phyloP scores from a whole-genome alignment of 2,797 vertebrate species.

The Octomys mimax region DNA sequence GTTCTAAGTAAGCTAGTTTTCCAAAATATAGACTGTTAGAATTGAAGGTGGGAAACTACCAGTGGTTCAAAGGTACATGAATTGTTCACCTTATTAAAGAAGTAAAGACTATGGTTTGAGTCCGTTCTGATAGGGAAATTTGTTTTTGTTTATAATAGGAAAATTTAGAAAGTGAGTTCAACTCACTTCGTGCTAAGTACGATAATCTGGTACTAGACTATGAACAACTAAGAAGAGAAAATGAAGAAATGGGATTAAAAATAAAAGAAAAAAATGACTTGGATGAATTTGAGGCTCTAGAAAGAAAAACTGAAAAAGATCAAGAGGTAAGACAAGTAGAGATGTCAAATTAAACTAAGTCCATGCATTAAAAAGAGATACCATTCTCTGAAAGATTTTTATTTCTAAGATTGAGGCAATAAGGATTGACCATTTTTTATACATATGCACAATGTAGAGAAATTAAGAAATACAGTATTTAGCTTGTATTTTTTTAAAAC shows the following conservation, averaged over 20 bases:
- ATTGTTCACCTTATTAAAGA: constrained; percentile 17
- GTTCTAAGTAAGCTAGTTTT: constrained; percentile 44
- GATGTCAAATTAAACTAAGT: constrained; percentile 51
- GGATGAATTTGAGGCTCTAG: constrained; percentile 94
- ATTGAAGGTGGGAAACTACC: background rate
- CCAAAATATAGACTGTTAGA: background rate
- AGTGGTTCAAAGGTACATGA: constrained; percentile 21
- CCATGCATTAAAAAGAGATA: background rate
- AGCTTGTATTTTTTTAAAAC: constrained; percentile 31
- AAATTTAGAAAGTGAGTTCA: constrained; percentile 85
- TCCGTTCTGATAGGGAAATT: background rate
- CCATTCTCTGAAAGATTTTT: background rate
- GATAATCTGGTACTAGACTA: constrained; percentile 87
- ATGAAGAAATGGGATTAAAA: constrained; percentile 86
- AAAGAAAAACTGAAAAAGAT: constrained; percentile 91
- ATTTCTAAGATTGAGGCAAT: background rate
- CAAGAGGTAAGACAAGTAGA: constrained; percentile 91
- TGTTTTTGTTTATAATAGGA: constrained; percentile 81
- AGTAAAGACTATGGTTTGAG: constrained; percentile 1
- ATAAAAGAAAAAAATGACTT: constrained; percentile 91
- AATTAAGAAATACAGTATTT: constrained; percentile 10
- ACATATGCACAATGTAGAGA: background rate
- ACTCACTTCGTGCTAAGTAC: constrained; percentile 80
- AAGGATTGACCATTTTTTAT: constrained; percentile 4
- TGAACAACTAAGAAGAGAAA: constrained; percentile 86